These are phyloP conservation scores for Himalopsyche anomala DNA, from an alignment of 2,888 invertebrate species.

Conservation along the genomic window DNA sequence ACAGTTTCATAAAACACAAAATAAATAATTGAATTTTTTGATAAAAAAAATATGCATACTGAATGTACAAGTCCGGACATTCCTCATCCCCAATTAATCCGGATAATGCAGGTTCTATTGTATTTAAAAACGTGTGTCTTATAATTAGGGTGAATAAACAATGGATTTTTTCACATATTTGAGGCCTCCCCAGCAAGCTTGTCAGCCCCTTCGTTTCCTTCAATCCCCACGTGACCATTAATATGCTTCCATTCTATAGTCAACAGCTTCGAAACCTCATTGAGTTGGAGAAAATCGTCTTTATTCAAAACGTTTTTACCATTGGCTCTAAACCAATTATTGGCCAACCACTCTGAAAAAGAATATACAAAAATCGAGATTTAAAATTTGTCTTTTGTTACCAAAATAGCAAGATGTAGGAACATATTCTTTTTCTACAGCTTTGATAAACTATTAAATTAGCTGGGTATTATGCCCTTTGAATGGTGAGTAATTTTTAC, in stretches of 20 bases:
- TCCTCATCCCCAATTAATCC: too few species aligned
- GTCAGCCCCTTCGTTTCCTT: background rate
- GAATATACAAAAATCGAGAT: background rate
- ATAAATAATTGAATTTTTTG: too few species aligned
- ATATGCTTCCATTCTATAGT: background rate
- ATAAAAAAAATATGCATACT: too few species aligned
- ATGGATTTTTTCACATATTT: background rate
- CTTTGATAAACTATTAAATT: too few species aligned
- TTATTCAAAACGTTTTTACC: background rate
- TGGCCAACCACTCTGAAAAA: background rate
- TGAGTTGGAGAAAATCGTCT: background rate
- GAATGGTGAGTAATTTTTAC: too few species aligned
- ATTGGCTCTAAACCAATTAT: background rate
- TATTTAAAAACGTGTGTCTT: too few species aligned
- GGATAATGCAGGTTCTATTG: too few species aligned
- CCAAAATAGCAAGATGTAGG: background rate
- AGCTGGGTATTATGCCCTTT: too few species aligned
- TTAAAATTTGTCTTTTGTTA: background rate
- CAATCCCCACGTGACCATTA: background rate
- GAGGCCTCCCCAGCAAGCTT: background rate
- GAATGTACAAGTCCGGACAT: too few species aligned
- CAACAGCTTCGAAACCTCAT: background rate
- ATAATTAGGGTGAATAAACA: too few species aligned
- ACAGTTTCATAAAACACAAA: too few species aligned
- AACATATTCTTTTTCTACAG: background rate